Conservation (phyloP, 2,888 invertebrate genomes). For the Lasius fuliginosus region DNA sequence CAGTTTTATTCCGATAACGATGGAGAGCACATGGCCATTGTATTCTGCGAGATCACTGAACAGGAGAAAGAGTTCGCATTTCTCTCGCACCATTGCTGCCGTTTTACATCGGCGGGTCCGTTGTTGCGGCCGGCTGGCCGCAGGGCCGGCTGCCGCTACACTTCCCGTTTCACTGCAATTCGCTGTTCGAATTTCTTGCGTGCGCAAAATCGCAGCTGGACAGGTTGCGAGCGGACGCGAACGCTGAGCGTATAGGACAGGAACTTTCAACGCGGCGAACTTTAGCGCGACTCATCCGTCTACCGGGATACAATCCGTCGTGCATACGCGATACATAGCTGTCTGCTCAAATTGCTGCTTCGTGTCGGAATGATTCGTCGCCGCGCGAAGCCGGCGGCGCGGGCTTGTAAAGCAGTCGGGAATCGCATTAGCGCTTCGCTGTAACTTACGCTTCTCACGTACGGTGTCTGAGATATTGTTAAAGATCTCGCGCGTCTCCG, state of each 20-base stretch:
- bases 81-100: conserved; percentile 27
- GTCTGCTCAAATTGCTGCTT: conserved; percentile 48
- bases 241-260: conserved; percentile 53
- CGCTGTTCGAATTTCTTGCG: conserved; percentile 65
- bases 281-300: conserved; percentile 61
- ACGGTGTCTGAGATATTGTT: conserved; percentile 1
- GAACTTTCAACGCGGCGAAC: conserved; percentile 60
- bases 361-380: conserved; percentile 51
- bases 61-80: conserved; percentile 6
- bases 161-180: conserved; percentile 35
- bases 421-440: conserved; percentile 40
- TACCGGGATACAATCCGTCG: conserved; percentile 42
- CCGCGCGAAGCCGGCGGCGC: conserved; percentile 25
- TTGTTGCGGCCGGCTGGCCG: conserved; percentile 43
- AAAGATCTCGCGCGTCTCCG: not conserved
- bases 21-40: not conserved
- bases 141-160: conserved; percentile 9
- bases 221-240: conserved; percentile 46
- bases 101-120: conserved; percentile 24
- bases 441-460: conserved; percentile 21
- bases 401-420: conserved; percentile 46
- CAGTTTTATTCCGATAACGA: not conserved
- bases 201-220: conserved; percentile 32
- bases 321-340: conserved; percentile 36
- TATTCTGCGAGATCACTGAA: not conserved